phyloP scores from a whole-genome alignment of 2,888 invertebrate species.

The Lacanobia oleracea region DNA sequence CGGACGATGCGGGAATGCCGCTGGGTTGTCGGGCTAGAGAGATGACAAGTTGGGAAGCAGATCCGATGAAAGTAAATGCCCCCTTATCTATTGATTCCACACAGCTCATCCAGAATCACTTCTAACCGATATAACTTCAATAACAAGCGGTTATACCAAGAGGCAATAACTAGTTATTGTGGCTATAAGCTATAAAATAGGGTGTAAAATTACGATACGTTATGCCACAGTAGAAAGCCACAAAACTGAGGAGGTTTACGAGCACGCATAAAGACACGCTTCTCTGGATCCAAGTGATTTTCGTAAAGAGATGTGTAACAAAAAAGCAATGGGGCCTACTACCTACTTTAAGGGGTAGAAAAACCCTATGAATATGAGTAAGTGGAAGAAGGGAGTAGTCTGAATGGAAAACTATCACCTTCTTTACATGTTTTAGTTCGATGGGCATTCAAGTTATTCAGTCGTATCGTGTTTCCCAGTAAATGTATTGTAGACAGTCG shows the following conservation, averaged over 20 bases:
- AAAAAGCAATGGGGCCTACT: neutral
- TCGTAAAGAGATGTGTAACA: conserved; percentile 4
- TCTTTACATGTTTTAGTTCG: neutral
- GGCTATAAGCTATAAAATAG: conserved; percentile 49
- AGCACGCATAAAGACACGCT: conserved; percentile 29
- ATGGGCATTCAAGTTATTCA: neutral
- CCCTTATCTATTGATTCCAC: neutral
- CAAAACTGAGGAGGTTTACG: conserved; percentile 51
- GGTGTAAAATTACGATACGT: conserved; percentile 43
- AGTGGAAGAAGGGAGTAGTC: neutral
- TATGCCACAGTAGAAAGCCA: conserved; percentile 39
- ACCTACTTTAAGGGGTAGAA: neutral
- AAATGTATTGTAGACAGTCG: too few relatives aligned
- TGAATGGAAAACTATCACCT: neutral
- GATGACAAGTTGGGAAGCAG: too few relatives aligned
- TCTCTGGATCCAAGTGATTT: conserved; percentile 34
- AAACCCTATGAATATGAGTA: neutral
- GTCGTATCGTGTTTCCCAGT: neutral
- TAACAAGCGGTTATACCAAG: conserved; percentile 24
- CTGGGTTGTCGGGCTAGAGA: too few relatives aligned
- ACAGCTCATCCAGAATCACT: conserved; percentile 20
- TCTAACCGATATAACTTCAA: conserved; percentile 28
- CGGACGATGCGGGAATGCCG: too few relatives aligned
- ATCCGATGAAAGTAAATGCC: neutral
- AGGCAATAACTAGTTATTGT: conserved; percentile 48